A percentile compares a stretch with the other conserved stretches of the same genome.
phyloP scores from a whole-genome alignment of 2,888 invertebrate species.

The Frankliniella fusca region DNA sequence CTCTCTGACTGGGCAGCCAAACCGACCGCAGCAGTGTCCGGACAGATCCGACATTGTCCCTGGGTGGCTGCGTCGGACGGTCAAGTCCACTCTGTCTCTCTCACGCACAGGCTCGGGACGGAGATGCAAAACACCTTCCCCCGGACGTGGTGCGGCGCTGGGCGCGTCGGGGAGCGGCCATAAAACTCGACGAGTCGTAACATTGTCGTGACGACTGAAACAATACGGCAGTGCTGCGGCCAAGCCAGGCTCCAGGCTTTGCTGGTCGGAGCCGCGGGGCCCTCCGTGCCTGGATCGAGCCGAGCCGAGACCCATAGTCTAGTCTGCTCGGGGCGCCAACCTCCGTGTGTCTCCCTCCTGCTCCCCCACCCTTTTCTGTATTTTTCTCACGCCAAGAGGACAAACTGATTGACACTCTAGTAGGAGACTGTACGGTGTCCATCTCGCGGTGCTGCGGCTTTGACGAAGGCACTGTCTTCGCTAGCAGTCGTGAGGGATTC shows the following conservation, averaged over 20 bases:
- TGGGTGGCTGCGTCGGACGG: neutral
- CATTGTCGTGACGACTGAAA: conserved; percentile 11
- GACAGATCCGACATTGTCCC: conserved; percentile 6
- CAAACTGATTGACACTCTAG: too few relatives aligned
- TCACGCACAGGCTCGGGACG: neutral
- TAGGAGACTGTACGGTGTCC: too few relatives aligned
- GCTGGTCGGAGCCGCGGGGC: neutral
- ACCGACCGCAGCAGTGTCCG: conserved; percentile 35
- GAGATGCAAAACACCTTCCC: too few relatives aligned
- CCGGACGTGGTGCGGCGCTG: too few relatives aligned
- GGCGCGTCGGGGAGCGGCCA: neutral
- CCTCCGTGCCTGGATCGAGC: neutral
- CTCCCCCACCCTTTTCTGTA: neutral
- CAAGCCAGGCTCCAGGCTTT: neutral
- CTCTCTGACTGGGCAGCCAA: neutral
- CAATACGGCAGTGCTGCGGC: neutral
- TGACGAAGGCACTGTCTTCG: too few relatives aligned
- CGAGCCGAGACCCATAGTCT: neutral
- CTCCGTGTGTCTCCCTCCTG: neutral
- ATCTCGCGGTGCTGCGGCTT: too few relatives aligned
- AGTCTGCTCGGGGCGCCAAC: neutral
- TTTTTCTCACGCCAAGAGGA: neutral
- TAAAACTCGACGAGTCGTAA: conserved; percentile 27
- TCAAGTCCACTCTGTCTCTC: neutral
- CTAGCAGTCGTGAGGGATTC: too few relatives aligned